Evolutionary conservation across 2,797 vertebrate genomes (phyloP), one percentile per base, ranked within the genome.

Genomic region (Neosilurus mollespiculum): DNA sequence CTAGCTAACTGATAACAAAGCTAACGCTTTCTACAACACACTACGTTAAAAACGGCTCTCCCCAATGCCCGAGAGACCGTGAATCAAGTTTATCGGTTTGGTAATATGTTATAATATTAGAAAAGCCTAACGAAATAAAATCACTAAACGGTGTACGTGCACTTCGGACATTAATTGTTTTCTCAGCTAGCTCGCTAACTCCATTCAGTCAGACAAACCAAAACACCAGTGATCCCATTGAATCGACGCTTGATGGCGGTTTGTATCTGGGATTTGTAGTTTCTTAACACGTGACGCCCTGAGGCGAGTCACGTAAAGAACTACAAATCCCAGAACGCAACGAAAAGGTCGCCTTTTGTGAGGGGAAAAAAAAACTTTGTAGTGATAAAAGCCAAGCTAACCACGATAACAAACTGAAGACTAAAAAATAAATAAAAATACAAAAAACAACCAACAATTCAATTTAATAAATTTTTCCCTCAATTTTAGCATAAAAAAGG

Each of bases 181-280:
- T 15, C n/a, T 15, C 14, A 64, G 37, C 37, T 49, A 20, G 37
- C 58, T 20, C 15, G 58, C 16, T 65, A 49, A 59, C 54, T 30
- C 72, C 5, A 37, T 16, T 54, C 67, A 70, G 58, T 71, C 76
- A 85, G 64, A 80, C 37, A 56, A 91, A 94, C 90, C 92, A 94
- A 93, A 94, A 94, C 93, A 94, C 93, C 92, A 90, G 37, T 87
- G 18, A 15, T 56, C 37, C 51, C n/a, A 7, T 2, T 1, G 16
- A 53, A 53, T 9, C 6, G 58, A 80, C 24, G 9, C 6, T 5
- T 49, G 56, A 14, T 49, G 9, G 20, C 59, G 14, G 53, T 1
- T 11, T 22, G 7, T 1, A 1, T 24, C 1, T 89, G 93, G 94
- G 90, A 92, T 56, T 88, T 93, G 94, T 94, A 94, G 94, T 95